phyloP scores from a whole-genome alignment of 2,888 invertebrate genomes.

The Orthonevra nobilis region DNA sequence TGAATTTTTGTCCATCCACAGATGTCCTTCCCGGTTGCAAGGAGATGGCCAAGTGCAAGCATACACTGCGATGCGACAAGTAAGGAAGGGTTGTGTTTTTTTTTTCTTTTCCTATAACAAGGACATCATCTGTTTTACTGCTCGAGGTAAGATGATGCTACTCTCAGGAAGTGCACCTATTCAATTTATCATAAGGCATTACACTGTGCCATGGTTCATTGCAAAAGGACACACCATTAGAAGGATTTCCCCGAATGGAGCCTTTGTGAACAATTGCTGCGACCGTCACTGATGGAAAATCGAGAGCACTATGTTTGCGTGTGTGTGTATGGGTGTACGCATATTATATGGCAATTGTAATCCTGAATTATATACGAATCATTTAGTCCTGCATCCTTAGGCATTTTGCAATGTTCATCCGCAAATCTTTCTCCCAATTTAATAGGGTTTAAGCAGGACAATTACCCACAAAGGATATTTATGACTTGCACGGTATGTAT shows the following conservation, averaged over 20 bases:
- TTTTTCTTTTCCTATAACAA: slow-evolving; percentile 7
- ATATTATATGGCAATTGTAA: slow-evolving; percentile 37
- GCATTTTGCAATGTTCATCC: slow-evolving; percentile 61
- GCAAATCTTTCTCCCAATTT: slow-evolving; percentile 11
- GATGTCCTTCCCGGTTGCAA: slow-evolving; percentile 30
- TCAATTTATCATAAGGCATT: slow-evolving; percentile 67
- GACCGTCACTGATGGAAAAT: slow-evolving; percentile 3
- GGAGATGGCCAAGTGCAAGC: background rate
- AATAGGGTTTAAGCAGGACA: slow-evolving; percentile 34
- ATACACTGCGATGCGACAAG: background rate
- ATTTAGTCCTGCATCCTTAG: slow-evolving; percentile 62
- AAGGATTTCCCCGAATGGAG: slow-evolving; percentile 24
- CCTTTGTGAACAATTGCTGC: slow-evolving; percentile 46
- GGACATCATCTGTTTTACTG: slow-evolving; percentile 55
- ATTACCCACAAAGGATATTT: slow-evolving; percentile 41
- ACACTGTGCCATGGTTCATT: slow-evolving; percentile 24
- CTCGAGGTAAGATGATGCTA: slow-evolving; percentile 57
- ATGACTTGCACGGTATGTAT: too few species aligned
- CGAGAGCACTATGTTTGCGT: background rate
- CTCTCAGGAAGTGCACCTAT: slow-evolving; percentile 53
- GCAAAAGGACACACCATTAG: slow-evolving; percentile 54
- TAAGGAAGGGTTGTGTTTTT: too few species aligned
- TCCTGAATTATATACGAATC: slow-evolving; percentile 65
- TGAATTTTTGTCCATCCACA: slow-evolving; percentile 2
- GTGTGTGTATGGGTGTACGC: slow-evolving; percentile 3